These are phyloP conservation scores for Abramis brama DNA, from an alignment of 2,113 vertebrate genomes.

Conservation along the genomic window DNA sequence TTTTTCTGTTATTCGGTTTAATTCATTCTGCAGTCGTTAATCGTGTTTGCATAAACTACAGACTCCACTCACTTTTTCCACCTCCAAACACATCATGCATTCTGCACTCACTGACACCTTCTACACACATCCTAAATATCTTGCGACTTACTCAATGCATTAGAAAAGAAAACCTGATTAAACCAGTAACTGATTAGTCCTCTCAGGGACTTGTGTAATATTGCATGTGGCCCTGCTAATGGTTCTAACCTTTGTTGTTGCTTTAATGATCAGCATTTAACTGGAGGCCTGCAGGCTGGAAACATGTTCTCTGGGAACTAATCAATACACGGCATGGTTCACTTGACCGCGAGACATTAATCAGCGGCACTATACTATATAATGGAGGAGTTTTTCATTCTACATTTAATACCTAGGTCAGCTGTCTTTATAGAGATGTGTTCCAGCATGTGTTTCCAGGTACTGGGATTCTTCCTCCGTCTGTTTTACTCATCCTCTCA, in stretches of 20 bases:
- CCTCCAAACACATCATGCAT: not conserved
- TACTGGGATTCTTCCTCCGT: conserved; percentile 36
- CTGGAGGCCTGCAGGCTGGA: conserved; percentile 36
- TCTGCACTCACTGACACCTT: not conserved
- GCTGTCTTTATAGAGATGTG: conserved; percentile 27
- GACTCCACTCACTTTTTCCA: not conserved
- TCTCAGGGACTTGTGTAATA: conserved; percentile 10
- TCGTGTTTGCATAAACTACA: not conserved
- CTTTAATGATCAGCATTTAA: conserved; percentile 37
- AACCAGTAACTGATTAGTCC: conserved; percentile 13
- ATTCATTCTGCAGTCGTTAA: not conserved
- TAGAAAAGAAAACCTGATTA: conserved; percentile 20
- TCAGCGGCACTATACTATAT: not conserved
- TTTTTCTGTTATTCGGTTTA: not conserved
- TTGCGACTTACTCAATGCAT: not conserved
- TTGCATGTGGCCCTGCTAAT: conserved; percentile 28
- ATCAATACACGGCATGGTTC: conserved; percentile 40
- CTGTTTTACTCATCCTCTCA: conserved; percentile 44
- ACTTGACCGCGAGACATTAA: conserved; percentile 27
- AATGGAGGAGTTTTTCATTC: not conserved
- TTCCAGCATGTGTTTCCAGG: conserved; percentile 35
- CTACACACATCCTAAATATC: not conserved
- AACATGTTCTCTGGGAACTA: conserved; percentile 30
- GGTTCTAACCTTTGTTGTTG: conserved; percentile 39
- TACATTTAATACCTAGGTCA: not conserved